Evolutionary conservation across 2,888 invertebrate genomes (phyloP), one percentile per base, ranked within the genome.

Genomic region (Merodon equestris): DNA sequence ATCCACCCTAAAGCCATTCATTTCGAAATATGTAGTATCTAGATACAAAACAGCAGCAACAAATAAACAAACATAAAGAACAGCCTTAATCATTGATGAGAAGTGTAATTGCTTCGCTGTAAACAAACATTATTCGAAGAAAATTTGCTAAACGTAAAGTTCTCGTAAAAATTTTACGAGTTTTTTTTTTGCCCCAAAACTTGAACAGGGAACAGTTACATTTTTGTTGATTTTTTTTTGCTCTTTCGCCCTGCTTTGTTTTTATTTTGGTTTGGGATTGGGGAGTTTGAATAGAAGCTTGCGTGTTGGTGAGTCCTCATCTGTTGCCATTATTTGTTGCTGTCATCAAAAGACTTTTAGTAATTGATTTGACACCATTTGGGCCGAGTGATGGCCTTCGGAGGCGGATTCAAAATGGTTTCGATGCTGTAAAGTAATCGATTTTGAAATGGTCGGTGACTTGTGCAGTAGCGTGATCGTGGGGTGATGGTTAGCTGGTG

Each of bases 41-140:
- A 27, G 27, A 27, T 27, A 27, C 10, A 10, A 40, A 40, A 36
- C 36, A 36, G 9, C 36, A 5, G 36, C 36, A n/a, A n/a, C n/a
- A n/a, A 27, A 27, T 7, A 27, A 27, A 27, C 27, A 27, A n/a
- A 7, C 27, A 27, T 27, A 27, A 27, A 27, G 27, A 27, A 27
- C 27, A 27, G 27, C 27, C 7, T 27, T 27, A 27, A 27, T 27
- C 27, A 27, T 27, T 27, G 27, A 27, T 27, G 27, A 27, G 36
- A 45, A 38, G 72, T 66, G 72, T 72, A 77, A 77, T 77, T 77
- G 66, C 51, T 58, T 77, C 72, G 42, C 48, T 51, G 67, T 68
- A 77, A 68, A 63, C 77, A 77, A 66, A 58, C 72, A 72, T 77
- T 77, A 77, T 68, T 68, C 67, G 67, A 68, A 53, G 71, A 61